phyloP scores from a whole-genome alignment of 2,113 vertebrate genomes.

The Gasterosteus aculeatus region DNA sequence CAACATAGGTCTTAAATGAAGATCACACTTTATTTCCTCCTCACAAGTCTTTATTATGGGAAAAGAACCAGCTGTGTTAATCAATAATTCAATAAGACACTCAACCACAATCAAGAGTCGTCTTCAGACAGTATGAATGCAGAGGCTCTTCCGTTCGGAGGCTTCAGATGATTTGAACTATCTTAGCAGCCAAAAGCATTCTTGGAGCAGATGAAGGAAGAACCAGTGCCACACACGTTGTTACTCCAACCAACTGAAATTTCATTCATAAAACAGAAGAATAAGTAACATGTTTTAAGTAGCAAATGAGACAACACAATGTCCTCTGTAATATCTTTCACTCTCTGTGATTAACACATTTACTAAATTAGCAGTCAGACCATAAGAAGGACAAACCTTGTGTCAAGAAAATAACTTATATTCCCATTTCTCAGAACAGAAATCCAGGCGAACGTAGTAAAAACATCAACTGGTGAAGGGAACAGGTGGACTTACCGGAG shows the following conservation, averaged over 20 bases:
- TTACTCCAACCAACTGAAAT: conserved; percentile 7
- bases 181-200: background rate
- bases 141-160: background rate
- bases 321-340: background rate
- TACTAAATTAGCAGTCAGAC: background rate
- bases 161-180: background rate
- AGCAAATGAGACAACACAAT: background rate
- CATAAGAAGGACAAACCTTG: background rate
- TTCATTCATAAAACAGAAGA: background rate
- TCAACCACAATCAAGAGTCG: background rate
- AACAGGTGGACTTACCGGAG: conserved; percentile 13
- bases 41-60: background rate
- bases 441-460: background rate
- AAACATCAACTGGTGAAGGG: background rate
- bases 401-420: background rate
- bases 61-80: background rate
- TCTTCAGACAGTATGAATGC: background rate
- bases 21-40: background rate
- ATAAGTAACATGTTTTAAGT: background rate
- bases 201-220: conserved; percentile 2
- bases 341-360: too few species aligned
- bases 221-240: accelerated
- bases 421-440: background rate
- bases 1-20: background rate
- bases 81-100: background rate